Conservation (phyloP, 2,113 vertebrate genomes). For the Uria lomvia region DNA sequence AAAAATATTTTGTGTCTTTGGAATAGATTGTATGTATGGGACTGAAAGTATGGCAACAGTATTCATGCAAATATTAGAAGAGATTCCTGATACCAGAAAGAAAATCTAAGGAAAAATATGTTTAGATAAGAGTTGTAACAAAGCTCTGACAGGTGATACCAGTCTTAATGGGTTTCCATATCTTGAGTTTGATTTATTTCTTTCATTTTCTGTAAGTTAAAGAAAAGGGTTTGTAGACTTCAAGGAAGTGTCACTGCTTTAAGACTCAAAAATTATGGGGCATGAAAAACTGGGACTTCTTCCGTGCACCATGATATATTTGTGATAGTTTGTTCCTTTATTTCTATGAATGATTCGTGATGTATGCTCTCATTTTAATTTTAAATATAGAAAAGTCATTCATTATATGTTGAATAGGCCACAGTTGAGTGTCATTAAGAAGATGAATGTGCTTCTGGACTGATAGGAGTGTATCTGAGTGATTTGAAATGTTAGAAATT, state of each 20-base stretch:
- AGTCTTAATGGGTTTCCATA: neutral
- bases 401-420: neutral
- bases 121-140: neutral
- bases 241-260: neutral
- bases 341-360: neutral
- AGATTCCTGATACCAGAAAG: neutral
- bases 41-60: neutral
- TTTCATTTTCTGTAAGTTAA: neutral
- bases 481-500: neutral
- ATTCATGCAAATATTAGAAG: neutral
- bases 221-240: neutral
- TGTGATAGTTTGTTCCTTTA: neutral
- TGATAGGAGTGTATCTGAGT: neutral
- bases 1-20: neutral
- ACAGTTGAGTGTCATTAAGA: neutral
- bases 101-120: neutral
- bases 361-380: conserved; percentile 18
- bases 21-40: neutral
- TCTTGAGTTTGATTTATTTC: conserved; percentile 4
- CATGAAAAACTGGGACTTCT: neutral
- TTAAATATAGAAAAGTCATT: neutral
- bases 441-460: neutral
- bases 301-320: neutral
- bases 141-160: neutral
- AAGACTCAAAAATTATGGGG: neutral